phyloP scores from a whole-genome alignment of 2,113 vertebrate genomes.

The Psilopsiagon aymara region DNA sequence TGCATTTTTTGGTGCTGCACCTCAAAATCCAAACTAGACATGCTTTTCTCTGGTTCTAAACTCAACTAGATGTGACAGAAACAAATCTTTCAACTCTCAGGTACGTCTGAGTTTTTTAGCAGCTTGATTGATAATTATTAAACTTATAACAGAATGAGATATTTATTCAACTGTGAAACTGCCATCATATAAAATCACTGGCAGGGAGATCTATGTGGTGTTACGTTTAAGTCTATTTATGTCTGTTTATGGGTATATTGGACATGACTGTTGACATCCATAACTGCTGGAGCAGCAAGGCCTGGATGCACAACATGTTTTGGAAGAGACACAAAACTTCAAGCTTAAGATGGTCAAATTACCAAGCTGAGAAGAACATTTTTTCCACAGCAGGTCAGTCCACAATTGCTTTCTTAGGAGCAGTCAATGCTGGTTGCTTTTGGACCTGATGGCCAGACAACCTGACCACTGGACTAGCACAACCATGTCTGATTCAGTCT shows the following conservation, averaged over 20 bases:
- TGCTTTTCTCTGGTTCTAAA: neutral
- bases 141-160: neutral
- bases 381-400: neutral
- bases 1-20: neutral
- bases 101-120: neutral
- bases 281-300: neutral
- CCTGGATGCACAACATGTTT: neutral
- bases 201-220: neutral
- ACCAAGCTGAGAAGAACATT: neutral
- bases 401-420: neutral
- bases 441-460: neutral
- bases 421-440: neutral
- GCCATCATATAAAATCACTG: neutral
- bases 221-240: neutral
- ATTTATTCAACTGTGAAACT: neutral
- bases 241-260: neutral
- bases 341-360: neutral
- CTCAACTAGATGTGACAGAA: neutral
- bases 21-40: neutral
- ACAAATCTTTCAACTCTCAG: neutral
- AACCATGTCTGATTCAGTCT: neutral
- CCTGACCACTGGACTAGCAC: neutral
- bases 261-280: neutral
- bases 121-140: neutral
- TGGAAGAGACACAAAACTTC: neutral